Conservation (phyloP, 2,113 vertebrate genomes). For the Sturnus vulgaris region DNA sequence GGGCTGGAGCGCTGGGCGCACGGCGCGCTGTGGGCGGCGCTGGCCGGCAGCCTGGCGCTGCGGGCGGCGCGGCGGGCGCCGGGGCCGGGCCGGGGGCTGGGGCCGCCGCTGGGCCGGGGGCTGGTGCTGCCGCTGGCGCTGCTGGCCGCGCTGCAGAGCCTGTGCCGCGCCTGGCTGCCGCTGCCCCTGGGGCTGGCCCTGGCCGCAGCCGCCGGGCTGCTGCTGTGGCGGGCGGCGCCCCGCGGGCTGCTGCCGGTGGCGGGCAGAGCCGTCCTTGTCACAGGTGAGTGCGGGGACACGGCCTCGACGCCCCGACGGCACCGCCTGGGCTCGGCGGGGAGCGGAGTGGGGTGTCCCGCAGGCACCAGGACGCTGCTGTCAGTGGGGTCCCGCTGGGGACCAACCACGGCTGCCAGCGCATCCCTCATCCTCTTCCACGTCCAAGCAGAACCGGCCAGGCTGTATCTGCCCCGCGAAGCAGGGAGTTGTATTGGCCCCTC, state of each 20-base stretch:
- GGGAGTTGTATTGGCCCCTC: background rate
- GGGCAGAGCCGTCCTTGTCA: constrained; percentile 61
- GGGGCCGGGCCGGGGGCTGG: background rate
- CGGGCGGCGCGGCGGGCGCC: background rate
- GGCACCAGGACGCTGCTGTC: background rate
- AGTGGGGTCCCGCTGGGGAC: background rate
- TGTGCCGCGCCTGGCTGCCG: background rate
- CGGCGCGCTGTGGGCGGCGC: no score
- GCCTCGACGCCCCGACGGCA: constrained; percentile 2
- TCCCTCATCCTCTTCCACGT: background rate
- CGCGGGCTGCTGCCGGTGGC: constrained; percentile 45
- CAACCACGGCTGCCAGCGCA: background rate
- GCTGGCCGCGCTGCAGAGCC: background rate
- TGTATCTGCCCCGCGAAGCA: background rate
- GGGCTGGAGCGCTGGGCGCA: no score
- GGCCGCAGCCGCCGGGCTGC: constrained; percentile 25
- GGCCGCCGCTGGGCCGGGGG: background rate
- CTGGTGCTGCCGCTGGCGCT: background rate
- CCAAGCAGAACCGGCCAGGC: background rate
- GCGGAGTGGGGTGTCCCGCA: background rate
- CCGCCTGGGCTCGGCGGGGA: background rate
- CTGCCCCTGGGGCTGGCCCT: constrained; percentile 13
- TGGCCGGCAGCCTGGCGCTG: no score
- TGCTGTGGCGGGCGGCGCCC: constrained; percentile 3
- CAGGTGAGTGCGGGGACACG: constrained; percentile 61